Base-by-base conservation (phyloP, 2,797 vertebrate species). In the Zenarchopterus dispar region DNA sequence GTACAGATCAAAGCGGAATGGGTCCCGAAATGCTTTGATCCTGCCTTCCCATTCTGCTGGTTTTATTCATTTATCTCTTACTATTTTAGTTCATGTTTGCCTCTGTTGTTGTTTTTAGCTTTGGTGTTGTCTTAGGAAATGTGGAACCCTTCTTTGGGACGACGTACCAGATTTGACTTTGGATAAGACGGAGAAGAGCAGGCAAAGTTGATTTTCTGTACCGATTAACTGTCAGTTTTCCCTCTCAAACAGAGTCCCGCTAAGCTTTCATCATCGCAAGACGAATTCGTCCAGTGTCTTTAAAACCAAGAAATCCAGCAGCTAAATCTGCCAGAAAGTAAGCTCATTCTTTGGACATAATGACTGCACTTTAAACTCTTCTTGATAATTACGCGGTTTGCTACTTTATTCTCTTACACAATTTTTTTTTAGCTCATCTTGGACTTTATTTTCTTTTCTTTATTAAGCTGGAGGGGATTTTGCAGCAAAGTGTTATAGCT, bases 51-150 rank as follows among this genome's bases (percentile, higher is more conserved):
- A 58, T 0, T 47, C 31, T 63, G 49, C 9, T 58, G 47, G 11
- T 58, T 46, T 31, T 36, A n/a, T 4, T 26, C 17, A 53, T 31
- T 52, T 45, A 51, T 51, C 41, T 57, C 17, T 13, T 41, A 3
- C 22, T 19, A 10, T 36, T 63, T 52, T 47, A 36, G 18, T 46
- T 26, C 3, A 11, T 18, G 18, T 51, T 21, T 46, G 18, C 39
- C 50, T 24, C 10, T 43, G 51, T 26, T 46, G 31, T 22, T 16
- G 13, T 19, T 24, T 2, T 31, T 59, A 0, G 24, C 28, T 28
- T 16, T n/a, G 2, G 10, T 56, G 2, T 18, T 33, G 43, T 47
- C 1, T n/a, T n/a, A n/a, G n/a, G n/a, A n/a, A 47, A 8, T 41
- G 2, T 36, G 21, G 36, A 13, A 13, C 22, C 31, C 17, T 62